Evolutionary conservation across 2,113 vertebrate species (phyloP), one percentile per base, ranked within the genome.

Genomic region (Pseudolaguvia tuberculata): DNA sequence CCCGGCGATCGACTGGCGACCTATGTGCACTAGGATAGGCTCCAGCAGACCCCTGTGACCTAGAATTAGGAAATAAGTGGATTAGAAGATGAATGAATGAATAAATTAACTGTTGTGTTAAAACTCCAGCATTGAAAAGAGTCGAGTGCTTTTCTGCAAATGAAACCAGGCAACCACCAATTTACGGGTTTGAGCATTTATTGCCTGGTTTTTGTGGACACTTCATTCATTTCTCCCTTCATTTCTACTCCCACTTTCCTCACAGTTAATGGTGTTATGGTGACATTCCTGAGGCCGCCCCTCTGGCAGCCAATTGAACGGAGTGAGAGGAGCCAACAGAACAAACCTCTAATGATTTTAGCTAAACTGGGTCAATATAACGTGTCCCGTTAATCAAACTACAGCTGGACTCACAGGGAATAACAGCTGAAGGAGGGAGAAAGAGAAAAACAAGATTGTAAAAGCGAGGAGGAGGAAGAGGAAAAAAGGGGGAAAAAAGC

Each of bases 331-430:
- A 70, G 42, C 31, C 71, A 75, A 80, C 31, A 8, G 80, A 80
- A 67, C 57, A 84, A 76, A 84, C 76, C 80, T 71, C 80, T 79
- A 82, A 84, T 79, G 80, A 75, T 80, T 82, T 82, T 61, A 79
- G 78, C 68, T 75, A 48, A 76, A 84, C 59, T 71, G 76, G 69
- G 76, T 78, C 80, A 79, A 77, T 69, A 72, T 63, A 76, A 76
- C 53, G 62, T 58, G 73, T 58, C 56, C 65, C 57, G 77, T 78
- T 80, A 82, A 82, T 77, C 74, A 81, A 81, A 77, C 74, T 77
- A 18, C 11, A 73, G 68, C n/a, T 18, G 20, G 62, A 56, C 66
- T 72, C 63, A 66, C 45, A 50, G 69, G 51, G 52, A 70, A 56
- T 52, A 50, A 75, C 17, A n/a, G 31, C 15, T 39, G 50, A 66